phyloP scores from a whole-genome alignment of 2,797 vertebrate genomes.

The Sibirionetta formosa region DNA sequence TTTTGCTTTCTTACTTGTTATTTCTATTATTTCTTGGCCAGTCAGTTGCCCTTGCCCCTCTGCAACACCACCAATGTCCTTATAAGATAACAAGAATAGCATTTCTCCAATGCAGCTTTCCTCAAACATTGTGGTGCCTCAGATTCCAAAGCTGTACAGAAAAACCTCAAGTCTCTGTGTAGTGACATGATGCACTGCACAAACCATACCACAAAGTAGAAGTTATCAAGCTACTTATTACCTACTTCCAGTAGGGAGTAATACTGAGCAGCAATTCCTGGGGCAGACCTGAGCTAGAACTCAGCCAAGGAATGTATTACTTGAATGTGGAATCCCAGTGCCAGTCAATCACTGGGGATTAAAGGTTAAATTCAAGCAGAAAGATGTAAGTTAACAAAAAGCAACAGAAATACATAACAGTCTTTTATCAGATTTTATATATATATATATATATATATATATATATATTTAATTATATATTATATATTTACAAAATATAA shows the following conservation, averaged over 20 bases:
- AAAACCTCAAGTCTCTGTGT: background rate
- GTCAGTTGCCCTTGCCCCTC: background rate
- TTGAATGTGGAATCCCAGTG: background rate
- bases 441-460: background rate
- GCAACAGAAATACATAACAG: background rate
- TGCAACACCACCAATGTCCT: background rate
- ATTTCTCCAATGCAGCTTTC: background rate
- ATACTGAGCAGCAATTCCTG: background rate
- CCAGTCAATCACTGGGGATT: background rate
- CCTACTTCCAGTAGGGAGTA: background rate
- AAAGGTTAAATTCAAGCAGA: background rate
- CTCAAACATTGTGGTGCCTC: background rate
- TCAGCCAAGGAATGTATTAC: background rate
- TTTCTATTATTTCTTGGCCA: conserved; percentile 1
- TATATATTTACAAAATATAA: too few relatives aligned
- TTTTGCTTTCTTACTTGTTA: conserved; percentile 14
- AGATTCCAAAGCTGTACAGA: background rate
- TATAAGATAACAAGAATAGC: background rate
- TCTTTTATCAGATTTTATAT: background rate
- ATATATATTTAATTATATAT: too few relatives aligned
- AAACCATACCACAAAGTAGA: background rate
- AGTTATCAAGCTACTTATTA: background rate
- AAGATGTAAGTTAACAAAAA: conserved; percentile 11
- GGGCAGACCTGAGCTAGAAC: background rate
- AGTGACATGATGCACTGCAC: background rate